These are phyloP conservation scores for Paradoxurus hermaphroditus DNA, from an alignment of 2,113 vertebrate genomes.

Conservation along the genomic window DNA sequence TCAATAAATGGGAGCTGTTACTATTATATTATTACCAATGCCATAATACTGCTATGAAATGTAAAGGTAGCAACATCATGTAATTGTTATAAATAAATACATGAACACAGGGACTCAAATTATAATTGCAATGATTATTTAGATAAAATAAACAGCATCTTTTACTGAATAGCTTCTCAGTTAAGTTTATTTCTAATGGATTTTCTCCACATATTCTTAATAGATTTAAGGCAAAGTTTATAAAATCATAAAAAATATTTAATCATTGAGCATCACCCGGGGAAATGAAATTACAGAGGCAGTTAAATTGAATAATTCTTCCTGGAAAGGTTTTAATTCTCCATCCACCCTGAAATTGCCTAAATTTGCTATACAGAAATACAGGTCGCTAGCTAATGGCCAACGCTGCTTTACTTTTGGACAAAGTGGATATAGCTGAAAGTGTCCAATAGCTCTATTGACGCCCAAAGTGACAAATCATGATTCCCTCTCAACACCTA, in stretches of 20 bases:
- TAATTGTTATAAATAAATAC: background rate
- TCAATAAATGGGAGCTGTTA: background rate
- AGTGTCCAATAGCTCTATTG: background rate
- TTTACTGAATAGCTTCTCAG: background rate
- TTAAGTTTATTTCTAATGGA: background rate
- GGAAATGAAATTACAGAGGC: background rate
- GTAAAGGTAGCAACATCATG: background rate
- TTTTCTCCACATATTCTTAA: background rate
- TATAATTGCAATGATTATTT: background rate
- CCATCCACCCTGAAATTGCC: background rate
- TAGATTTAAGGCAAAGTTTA: background rate
- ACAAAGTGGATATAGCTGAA: background rate
- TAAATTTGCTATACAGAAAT: background rate
- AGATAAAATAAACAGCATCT: background rate
- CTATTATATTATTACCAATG: background rate
- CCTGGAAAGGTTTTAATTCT: background rate
- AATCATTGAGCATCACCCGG: background rate
- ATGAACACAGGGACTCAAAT: background rate
- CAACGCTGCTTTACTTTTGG: background rate
- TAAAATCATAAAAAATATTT: background rate
- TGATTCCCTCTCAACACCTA: background rate
- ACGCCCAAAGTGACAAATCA: background rate
- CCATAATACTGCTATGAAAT: background rate
- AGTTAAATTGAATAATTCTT: background rate
- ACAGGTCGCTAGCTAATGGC: background rate